A percentile compares a stretch with the other conserved stretches of the same genome.
Evolutionary conservation across 1,140 invertebrate species (phyloP).

Genomic region (Lanistes nyassanus): DNA sequence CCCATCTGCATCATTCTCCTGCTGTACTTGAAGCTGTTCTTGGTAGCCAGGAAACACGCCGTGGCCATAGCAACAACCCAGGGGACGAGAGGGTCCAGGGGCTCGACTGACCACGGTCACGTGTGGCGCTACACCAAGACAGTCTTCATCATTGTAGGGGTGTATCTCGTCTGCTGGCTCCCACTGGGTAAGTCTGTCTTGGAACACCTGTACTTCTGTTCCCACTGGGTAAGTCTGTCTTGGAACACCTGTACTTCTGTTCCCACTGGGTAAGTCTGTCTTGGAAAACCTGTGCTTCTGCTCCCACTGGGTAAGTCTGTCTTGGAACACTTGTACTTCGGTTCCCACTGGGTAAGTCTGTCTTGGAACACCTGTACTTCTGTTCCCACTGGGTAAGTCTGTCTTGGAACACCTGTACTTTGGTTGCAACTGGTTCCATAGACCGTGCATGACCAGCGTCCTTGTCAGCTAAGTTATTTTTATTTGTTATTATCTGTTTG

Average conservation of each 20-base stretch:
- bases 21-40: constrained; percentile 19
- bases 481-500: too few species aligned
- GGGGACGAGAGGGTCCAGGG: neutral
- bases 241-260: neutral
- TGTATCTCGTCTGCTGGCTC: constrained; percentile 11
- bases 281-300: too few species aligned
- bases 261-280: too few species aligned
- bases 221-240: neutral
- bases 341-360: neutral
- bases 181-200: constrained; percentile 11
- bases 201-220: neutral
- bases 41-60: constrained; percentile 12
- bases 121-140: constrained; percentile 26
- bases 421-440: too few species aligned
- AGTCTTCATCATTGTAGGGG: constrained; percentile 16
- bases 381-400: too few species aligned
- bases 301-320: neutral
- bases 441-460: too few species aligned
- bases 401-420: too few species aligned
- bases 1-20: neutral
- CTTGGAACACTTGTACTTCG: neutral
- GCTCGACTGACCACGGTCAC: neutral
- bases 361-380: too few species aligned
- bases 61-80: neutral
- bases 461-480: too few species aligned